Conservation (phyloP, 2,113 vertebrate species). For the Protomyctophum bolini region DNA sequence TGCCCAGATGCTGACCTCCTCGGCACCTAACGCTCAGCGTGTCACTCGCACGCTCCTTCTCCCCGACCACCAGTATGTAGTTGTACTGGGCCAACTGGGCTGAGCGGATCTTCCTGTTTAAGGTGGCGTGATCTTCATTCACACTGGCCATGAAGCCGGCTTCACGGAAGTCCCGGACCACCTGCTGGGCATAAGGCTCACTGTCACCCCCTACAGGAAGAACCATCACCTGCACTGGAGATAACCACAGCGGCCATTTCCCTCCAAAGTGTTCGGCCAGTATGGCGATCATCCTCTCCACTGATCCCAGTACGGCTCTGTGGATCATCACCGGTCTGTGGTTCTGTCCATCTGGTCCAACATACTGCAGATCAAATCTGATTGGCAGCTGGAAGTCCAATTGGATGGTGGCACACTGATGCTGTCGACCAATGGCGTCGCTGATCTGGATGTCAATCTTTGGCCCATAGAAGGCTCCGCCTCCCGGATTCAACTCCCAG, state of each 20-base stretch:
- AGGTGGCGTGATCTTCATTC: conserved; percentile 78
- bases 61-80: conserved; percentile 91
- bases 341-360: conserved; percentile 66
- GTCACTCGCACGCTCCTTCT: conserved; percentile 75
- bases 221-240: conserved; percentile 86
- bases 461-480: no score
- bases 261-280: conserved; percentile 89
- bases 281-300: conserved; percentile 90
- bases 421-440: no score
- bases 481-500: no score
- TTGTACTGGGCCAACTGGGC: conserved; percentile 90
- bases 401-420: no score
- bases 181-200: conserved; percentile 82
- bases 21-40: conserved; percentile 84
- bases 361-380: no score
- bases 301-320: conserved; percentile 88
- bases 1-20: conserved; percentile 77
- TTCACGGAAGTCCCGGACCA: conserved; percentile 73
- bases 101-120: conserved; percentile 87
- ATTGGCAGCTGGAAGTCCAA: no score
- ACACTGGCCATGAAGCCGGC: conserved; percentile 81
- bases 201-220: conserved; percentile 82
- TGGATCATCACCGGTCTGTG: conserved; percentile 88
- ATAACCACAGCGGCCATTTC: conserved; percentile 92
- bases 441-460: no score